These are phyloP conservation scores for Chiroxiphia lanceolata DNA, from an alignment of 2,797 vertebrate species.

Conservation along the genomic window DNA sequence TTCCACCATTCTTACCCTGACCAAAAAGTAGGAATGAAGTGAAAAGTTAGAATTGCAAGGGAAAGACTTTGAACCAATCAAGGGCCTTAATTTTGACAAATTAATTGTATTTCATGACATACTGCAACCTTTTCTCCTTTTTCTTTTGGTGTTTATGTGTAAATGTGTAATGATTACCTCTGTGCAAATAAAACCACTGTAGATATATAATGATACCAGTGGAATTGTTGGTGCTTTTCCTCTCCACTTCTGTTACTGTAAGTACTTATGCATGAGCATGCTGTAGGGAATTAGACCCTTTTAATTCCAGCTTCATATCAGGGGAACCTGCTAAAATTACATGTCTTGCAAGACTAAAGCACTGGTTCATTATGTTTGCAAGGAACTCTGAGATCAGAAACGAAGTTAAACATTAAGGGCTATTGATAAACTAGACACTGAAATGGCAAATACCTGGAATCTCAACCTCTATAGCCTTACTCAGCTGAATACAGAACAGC, in stretches of 20 bases:
- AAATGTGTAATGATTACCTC: background rate
- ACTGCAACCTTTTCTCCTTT: background rate
- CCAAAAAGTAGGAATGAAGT: background rate
- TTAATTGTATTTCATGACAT: background rate
- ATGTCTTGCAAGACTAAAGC: background rate
- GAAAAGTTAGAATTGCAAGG: background rate
- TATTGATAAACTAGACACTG: background rate
- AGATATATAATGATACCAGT: background rate
- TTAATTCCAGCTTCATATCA: background rate
- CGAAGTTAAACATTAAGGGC: background rate
- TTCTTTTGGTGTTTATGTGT: background rate
- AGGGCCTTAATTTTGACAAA: background rate
- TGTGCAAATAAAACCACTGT: background rate
- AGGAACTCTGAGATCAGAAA: background rate
- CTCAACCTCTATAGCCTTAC: background rate
- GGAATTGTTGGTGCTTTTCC: background rate
- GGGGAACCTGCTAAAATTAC: background rate
- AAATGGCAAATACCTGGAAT: background rate
- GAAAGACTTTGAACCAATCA: background rate
- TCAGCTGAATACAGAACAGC: background rate
- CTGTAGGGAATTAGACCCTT: background rate
- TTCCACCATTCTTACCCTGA: background rate
- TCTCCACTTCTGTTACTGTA: background rate
- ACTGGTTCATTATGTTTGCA: background rate
- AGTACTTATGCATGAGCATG: background rate